phyloP scores from a whole-genome alignment of 2,113 vertebrate species.

The Peromyscus maniculatus region DNA sequence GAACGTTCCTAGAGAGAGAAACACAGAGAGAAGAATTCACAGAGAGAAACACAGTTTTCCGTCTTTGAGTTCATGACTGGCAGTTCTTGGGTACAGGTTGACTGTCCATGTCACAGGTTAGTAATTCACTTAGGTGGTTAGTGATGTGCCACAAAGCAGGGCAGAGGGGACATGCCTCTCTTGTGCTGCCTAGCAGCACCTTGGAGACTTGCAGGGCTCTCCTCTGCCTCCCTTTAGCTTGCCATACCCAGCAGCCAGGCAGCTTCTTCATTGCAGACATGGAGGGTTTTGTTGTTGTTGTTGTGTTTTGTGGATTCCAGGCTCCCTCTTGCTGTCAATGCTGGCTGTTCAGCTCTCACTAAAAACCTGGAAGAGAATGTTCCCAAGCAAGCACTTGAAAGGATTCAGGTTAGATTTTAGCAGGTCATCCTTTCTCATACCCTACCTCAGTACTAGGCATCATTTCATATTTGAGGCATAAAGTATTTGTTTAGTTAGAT shows the following conservation, averaged over 20 bases:
- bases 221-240: neutral
- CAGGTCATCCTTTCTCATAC: neutral
- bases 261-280: neutral
- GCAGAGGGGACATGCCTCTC: rapidly evolving
- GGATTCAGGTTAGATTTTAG: neutral
- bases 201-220: neutral
- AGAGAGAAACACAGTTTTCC: neutral
- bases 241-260: too few relatives aligned
- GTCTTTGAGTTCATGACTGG: neutral
- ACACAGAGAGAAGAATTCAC: too few relatives aligned
- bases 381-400: neutral
- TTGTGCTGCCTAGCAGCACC: neutral
- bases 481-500: neutral
- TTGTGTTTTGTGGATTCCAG: neutral
- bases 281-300: neutral
- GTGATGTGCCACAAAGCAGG: too few relatives aligned
- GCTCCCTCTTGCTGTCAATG: slow-evolving; percentile 62
- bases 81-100: neutral
- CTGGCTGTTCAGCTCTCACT: neutral
- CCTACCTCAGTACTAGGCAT: neutral
- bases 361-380: neutral
- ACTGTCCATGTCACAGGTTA: neutral
- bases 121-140: neutral
- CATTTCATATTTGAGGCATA: neutral
- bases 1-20: too few relatives aligned